phyloP scores from a whole-genome alignment of 2,888 invertebrate genomes.

The Drosophila eohydei region DNA sequence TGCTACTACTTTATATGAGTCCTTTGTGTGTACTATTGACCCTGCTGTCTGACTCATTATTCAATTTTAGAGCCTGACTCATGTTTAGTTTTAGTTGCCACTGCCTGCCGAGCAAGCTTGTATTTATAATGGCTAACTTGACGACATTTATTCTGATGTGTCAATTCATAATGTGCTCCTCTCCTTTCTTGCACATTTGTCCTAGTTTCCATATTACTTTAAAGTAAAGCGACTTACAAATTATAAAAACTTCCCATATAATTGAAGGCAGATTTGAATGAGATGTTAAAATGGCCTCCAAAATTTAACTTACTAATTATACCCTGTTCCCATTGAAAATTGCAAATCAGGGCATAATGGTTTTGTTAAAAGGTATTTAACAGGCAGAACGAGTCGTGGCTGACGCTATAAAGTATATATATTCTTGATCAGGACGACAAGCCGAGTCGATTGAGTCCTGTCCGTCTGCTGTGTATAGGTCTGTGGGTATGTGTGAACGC shows the following conservation, averaged over 20 bases:
- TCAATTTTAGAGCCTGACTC: slow-evolving; percentile 29
- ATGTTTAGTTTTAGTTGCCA: slow-evolving; percentile 14
- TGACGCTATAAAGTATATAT: too few relatives aligned
- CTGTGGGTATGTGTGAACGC: too few relatives aligned
- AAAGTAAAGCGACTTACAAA: background rate
- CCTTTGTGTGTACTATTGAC: slow-evolving; percentile 37
- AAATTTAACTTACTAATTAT: background rate
- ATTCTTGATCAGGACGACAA: too few relatives aligned
- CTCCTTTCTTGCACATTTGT: background rate
- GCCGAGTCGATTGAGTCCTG: too few relatives aligned
- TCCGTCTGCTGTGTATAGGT: too few relatives aligned
- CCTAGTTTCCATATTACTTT: background rate
- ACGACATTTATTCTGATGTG: slow-evolving; percentile 36
- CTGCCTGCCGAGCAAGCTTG: slow-evolving; percentile 29
- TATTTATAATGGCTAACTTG: slow-evolving; percentile 57
- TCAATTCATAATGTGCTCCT: slow-evolving; percentile 3
- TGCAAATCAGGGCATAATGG: too few relatives aligned
- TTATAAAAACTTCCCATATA: background rate
- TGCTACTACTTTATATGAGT: slow-evolving; percentile 38
- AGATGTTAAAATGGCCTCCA: background rate
- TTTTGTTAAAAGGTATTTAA: too few relatives aligned
- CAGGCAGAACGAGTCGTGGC: too few relatives aligned
- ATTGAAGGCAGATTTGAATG: background rate
- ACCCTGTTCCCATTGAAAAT: too few relatives aligned
- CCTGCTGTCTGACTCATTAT: slow-evolving; percentile 33